Evolutionary conservation across 2,113 vertebrate species (phyloP), one percentile per base, ranked within the genome.

Genomic region (Menidia beryllina): DNA sequence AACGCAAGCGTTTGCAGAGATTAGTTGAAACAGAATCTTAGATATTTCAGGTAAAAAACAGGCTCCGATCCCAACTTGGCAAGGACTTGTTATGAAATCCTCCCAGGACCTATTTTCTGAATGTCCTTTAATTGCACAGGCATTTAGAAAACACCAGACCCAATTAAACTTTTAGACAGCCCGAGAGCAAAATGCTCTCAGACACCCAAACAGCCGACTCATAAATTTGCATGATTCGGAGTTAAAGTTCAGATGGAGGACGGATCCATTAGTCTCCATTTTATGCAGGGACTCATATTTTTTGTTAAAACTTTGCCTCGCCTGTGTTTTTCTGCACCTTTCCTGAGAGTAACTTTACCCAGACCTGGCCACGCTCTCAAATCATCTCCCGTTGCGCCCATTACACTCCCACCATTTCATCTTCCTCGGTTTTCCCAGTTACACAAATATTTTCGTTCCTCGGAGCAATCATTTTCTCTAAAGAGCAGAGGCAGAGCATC

Each of bases 391-490:
- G 36, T 81, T 88, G 79, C 73, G 38, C 15, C 70, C 53, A 57
- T 78, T 74, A 71, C 39, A 13, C 43, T 49, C 54, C 51, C 12
- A 1, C 21, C 25, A 48, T 24, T 64, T 82, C 43, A 20, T 56
- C 67, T 43, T 30, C 69, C 17, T 30, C 26, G 0, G 36, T 58
- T 61, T 73, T 21, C 67, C 51, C 72, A 66, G 43, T 88, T 78
- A 76, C 24, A 71, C 74, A 83, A 86, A 89, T 86, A 85, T 90
- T 86, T 86, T 89, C 60, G 43, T 71, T 69, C 79, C 73, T 61
- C 19, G 50, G 53, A 52, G 62, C 36, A 11, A 65, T 83, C 56
- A 30, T 57, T 82, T 86, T 69, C 78, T 62, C 53, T 7, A 11
- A 60, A 21, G 51, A 14, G 64, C 59, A 34, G 13, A 17, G 12